These are phyloP conservation scores for Cyclargus thomasi DNA, from an alignment of 1,140 invertebrate genomes.

Conservation along the genomic window DNA sequence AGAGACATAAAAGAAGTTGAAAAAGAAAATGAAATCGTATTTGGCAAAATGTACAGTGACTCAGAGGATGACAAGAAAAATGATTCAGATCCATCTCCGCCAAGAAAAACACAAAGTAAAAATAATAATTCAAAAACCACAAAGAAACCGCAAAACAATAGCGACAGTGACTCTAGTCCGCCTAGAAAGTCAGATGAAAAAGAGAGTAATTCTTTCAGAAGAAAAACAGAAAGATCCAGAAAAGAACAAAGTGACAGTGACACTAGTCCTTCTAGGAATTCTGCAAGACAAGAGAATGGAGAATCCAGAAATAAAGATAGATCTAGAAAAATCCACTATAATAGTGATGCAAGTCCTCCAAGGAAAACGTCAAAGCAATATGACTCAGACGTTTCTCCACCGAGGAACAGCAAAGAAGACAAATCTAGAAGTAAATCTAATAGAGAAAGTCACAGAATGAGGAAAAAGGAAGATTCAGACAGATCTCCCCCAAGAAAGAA, in stretches of 20 bases:
- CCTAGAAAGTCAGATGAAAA: slow-evolving; percentile 22
- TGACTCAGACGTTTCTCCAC: not conserved
- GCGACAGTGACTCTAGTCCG: slow-evolving; percentile 49
- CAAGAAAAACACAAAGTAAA: slow-evolving; percentile 35
- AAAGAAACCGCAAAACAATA: slow-evolving; percentile 34
- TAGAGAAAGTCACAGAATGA: not conserved
- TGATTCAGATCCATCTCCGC: slow-evolving; percentile 52
- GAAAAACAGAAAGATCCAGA: slow-evolving; percentile 16
- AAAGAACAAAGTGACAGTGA: slow-evolving; percentile 18
- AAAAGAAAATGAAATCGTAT: slow-evolving; percentile 62
- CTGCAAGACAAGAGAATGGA: slow-evolving; percentile 7
- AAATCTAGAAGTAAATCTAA: not conserved
- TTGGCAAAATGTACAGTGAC: slow-evolving; percentile 70
- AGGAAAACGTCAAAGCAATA: not conserved
- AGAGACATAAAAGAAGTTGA: slow-evolving; percentile 49
- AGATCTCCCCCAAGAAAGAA: not conserved
- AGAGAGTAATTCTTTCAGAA: slow-evolving; percentile 5
- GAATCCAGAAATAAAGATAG: not conserved
- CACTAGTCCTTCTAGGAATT: slow-evolving; percentile 8
- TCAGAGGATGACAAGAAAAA: slow-evolving; percentile 62
- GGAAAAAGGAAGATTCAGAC: not conserved
- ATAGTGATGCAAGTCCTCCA: not conserved
- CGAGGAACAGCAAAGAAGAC: not conserved
- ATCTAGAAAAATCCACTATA: not conserved
- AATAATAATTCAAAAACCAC: slow-evolving; percentile 28